Conservation (phyloP, 2,797 vertebrate species). For the Lacerta agilis region DNA sequence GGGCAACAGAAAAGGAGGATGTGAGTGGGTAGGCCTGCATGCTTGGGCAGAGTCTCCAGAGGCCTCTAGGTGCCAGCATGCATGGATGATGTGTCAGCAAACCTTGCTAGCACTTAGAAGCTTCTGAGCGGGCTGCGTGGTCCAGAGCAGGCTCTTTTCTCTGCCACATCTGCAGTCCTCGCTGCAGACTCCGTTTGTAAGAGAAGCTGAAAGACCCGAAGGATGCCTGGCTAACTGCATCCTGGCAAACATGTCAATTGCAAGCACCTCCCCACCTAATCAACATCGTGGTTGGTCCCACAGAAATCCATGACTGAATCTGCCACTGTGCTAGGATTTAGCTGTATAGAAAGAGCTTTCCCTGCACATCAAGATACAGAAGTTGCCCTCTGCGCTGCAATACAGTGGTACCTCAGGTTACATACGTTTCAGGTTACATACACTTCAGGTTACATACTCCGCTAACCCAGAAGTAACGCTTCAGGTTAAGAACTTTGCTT, state of each 20-base stretch:
- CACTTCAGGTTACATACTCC: too few species aligned
- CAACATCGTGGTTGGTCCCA: background rate
- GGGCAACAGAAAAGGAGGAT: background rate
- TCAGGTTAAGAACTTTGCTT: too few species aligned
- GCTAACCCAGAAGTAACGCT: too few species aligned
- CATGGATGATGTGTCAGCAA: background rate
- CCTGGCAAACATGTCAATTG: background rate
- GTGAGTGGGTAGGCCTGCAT: background rate
- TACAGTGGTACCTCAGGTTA: too few species aligned
- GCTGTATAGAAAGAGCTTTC: background rate
- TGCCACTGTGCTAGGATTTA: background rate
- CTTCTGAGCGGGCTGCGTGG: background rate
- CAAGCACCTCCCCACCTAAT: background rate
- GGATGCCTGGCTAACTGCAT: background rate
- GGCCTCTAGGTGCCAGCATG: background rate
- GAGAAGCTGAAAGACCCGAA: background rate
- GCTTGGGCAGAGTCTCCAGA: background rate
- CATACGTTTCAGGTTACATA: too few species aligned
- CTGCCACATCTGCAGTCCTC: background rate
- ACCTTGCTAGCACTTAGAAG: background rate
- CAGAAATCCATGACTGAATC: background rate
- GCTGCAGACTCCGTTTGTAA: background rate
- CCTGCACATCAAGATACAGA: background rate
- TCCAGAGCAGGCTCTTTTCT: background rate
- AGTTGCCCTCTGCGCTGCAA: background rate